phyloP scores from a whole-genome alignment of 2,113 vertebrate species.

The Sula dactylatra region DNA sequence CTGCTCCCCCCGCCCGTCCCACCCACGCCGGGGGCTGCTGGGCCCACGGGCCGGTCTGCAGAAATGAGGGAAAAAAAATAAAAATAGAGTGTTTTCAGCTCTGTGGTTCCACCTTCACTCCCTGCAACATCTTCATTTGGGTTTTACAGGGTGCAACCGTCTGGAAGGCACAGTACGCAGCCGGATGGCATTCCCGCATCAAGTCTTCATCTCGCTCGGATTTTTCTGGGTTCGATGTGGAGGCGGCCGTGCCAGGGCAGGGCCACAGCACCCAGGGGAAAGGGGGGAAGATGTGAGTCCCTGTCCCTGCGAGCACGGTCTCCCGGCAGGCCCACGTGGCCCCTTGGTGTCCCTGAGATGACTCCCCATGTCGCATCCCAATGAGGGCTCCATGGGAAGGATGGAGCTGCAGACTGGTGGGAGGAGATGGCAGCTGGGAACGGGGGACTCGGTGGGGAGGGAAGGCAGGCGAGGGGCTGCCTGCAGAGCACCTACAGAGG shows the following conservation, averaged over 20 bases:
- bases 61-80: neutral
- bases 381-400: neutral
- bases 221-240: fast-evolving
- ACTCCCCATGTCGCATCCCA: neutral
- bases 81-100: fast-evolving
- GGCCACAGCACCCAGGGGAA: fast-evolving
- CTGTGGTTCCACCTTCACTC: fast-evolving
- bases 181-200: neutral
- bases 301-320: fast-evolving
- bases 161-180: fast-evolving
- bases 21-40: neutral
- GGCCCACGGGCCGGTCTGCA: neutral
- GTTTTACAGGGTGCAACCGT: fast-evolving
- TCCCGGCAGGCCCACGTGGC: fast-evolving
- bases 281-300: fast-evolving
- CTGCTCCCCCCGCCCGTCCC: neutral
- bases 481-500: neutral
- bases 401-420: neutral
- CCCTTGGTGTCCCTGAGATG: fast-evolving
- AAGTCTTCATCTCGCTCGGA: fast-evolving
- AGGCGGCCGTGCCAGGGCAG: neutral
- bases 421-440: neutral
- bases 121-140: fast-evolving
- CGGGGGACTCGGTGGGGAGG: neutral
- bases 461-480: neutral